Evolutionary conservation across 2,888 invertebrate genomes (phyloP), one percentile per base, ranked within the genome.

Genomic region (Synanthedon andrenaeformis): DNA sequence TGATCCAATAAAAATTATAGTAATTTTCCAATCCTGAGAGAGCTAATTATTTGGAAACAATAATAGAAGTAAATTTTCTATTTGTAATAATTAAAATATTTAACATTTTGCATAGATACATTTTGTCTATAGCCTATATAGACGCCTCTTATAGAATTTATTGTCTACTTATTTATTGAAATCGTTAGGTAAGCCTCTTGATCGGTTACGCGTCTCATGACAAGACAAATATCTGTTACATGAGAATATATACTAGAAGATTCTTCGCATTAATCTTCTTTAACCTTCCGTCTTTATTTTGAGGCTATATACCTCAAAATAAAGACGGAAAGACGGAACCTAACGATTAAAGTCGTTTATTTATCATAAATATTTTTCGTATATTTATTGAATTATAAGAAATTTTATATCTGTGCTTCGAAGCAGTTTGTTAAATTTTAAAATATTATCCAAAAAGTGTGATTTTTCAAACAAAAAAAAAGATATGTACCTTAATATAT

Each of bases 41-140:
- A 72, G 58, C 55, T 58, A 52, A 63, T 59, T 65, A 64, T 74
- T 66, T 73, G 64, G 52, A 58, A 56, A 62, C 65, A 63, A 65
- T 62, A 69, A 66, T 69, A 70, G 63, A 62, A 54, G 54, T 60
- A 63, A 62, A 59, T n/a, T 49, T 49, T 19, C 17, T 49, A 49
- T 19, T 19, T 19, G 12, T 49, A 19, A 49, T 49, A 19, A 35
- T 49, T 49, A 49, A 12, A 14, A 23, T 17, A 12, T 19, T 49
- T 17, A 6, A 11, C 17, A 23, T 28, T 28, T 28, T 28, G 28
- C 8, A 28, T 28, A 28, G 28, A 28, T 28, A 35, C 35, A 35
- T 35, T 23, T 35, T 35, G 35, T 35, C 35, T 35, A 35, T 35
- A 35, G 0, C 23, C 23, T 5, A 35, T 35, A 8, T 28, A 28